Evolutionary conservation across 2,113 vertebrate genomes (phyloP), one percentile per base, ranked within the genome.

Genomic region (Nymphicus hollandicus): DNA sequence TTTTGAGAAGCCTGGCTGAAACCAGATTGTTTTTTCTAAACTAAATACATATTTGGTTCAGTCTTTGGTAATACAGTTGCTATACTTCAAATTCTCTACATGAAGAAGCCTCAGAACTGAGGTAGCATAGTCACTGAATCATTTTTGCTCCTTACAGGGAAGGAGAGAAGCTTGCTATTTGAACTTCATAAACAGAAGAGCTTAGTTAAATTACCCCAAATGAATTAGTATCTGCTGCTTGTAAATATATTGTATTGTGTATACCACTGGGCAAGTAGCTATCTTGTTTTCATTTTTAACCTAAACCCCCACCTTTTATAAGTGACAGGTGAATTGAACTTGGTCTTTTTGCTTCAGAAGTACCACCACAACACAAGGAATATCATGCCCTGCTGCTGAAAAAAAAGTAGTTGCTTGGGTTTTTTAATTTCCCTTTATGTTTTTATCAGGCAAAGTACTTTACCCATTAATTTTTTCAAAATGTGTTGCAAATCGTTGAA

Each of bases 1-100:
- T 95, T 97, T 49, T 83, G 60, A 94, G 91, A 91, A 98, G 85
- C 50, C 37, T 93, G 25, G 20, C 93, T 96, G 92, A 93, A 93
- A 60, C 11, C 73, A 78, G 27, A 46, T 79, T 91, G 47, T 84
- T 94, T n/a, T 85, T 95, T 85, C 80, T 86, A 88, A 91, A 83
- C 56, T 56, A 92, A 91, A 89, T 91, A 44, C 16, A 47, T 95
- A 74, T 91, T 95, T 91, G 66, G 50, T 76, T 63, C 78, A 85
- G 10, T 93, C 47, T 95, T 91, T 94, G 92, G 44, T 91, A 96
- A 79, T 56, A 71, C 55, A 61, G 94, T 84, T 83, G 33, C 87
- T 91, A n/a, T 89, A 81, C 61, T 88, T 88, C 60, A 82, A 71
- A 72, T 91, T 96, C 85, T 78, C 17, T 73, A 49, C 29, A 9